Conservation (phyloP, 2,888 invertebrate genomes). For the Melipona bicolor region DNA sequence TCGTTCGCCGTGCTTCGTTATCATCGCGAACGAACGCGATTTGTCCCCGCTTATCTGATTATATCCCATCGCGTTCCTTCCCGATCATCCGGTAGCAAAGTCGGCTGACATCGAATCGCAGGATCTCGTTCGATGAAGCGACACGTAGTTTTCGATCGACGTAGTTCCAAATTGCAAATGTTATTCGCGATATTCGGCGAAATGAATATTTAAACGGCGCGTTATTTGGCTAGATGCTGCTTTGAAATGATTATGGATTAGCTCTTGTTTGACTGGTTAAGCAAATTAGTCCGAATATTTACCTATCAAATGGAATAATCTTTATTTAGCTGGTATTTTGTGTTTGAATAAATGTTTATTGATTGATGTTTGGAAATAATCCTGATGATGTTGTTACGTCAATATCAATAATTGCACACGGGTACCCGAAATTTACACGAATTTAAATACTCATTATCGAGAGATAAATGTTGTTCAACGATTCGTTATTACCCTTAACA, state of each 20-base stretch:
- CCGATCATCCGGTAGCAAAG: background rate
- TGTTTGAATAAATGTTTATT: background rate
- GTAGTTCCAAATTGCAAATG: background rate
- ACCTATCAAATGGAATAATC: background rate
- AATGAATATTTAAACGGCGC: background rate
- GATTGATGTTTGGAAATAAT: background rate
- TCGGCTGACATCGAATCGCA: slow-evolving; percentile 13
- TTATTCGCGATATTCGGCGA: background rate
- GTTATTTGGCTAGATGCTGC: background rate
- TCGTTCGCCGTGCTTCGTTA: background rate
- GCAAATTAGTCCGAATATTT: background rate
- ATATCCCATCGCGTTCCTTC: background rate
- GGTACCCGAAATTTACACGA: background rate
- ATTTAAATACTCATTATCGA: background rate
- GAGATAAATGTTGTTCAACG: too few relatives aligned
- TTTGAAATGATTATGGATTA: background rate
- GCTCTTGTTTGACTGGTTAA: background rate
- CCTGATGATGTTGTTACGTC: background rate
- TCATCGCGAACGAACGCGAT: slow-evolving; percentile 15
- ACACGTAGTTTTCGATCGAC: background rate
- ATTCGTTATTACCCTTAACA: too few relatives aligned
- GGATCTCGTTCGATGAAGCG: background rate
- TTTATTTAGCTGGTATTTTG: background rate
- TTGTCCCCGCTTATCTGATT: slow-evolving; percentile 21
- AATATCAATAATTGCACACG: background rate